Conservation (phyloP, 2,797 vertebrate species). For the Coccyzus lansbergi region DNA sequence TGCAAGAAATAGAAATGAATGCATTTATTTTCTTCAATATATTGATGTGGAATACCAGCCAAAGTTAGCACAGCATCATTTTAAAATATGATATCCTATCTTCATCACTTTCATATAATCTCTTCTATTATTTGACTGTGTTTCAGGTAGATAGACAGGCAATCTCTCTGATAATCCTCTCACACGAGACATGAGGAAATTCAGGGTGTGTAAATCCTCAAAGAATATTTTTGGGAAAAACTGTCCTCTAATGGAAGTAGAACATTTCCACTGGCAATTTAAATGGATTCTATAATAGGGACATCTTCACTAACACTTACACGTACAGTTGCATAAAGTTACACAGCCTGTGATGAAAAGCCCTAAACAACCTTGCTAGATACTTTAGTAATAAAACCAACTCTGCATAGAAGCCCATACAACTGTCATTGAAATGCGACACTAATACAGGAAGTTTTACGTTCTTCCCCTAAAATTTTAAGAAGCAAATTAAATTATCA, state of each 20-base stretch:
- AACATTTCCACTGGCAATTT: background rate
- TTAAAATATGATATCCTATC: background rate
- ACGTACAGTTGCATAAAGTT: background rate
- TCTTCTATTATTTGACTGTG: background rate
- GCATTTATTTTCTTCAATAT: background rate
- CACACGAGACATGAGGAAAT: background rate
- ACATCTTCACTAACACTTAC: background rate
- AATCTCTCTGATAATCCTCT: background rate
- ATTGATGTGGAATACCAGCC: background rate
- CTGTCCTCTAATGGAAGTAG: background rate
- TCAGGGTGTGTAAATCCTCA: background rate
- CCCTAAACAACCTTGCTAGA: background rate
- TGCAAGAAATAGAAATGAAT: background rate
- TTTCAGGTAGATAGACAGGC: background rate
- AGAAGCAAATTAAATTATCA: background rate
- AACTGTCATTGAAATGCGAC: background rate
- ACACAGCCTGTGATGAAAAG: background rate
- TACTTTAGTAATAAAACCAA: background rate
- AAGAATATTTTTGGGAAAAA: background rate
- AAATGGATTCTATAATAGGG: background rate
- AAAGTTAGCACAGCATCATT: background rate
- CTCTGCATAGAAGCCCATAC: background rate
- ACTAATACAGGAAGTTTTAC: background rate
- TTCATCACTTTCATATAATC: background rate
- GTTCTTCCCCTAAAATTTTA: background rate